phyloP scores from a whole-genome alignment of 1,140 invertebrate species.

The Dreissena polymorpha region DNA sequence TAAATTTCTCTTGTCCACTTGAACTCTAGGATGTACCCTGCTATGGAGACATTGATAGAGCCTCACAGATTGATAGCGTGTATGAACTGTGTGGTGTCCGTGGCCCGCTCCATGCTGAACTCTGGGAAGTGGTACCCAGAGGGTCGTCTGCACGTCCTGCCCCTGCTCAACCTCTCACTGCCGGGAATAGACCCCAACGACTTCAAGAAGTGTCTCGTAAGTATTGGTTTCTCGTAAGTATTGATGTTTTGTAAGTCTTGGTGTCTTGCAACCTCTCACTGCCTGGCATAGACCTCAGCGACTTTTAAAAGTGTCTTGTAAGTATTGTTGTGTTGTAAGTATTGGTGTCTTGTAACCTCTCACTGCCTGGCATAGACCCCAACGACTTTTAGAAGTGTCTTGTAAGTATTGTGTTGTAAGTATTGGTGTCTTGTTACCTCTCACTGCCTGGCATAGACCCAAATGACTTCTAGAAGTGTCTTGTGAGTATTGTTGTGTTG shows the following conservation, averaged over 20 bases:
- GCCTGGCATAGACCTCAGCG: conserved; percentile 95
- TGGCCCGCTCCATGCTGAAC: conserved; percentile 84
- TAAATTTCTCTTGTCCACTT: too few species aligned
- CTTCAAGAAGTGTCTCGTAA: conserved; percentile 88
- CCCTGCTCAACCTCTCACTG: conserved; percentile 88
- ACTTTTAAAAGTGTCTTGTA: conserved; percentile 90
- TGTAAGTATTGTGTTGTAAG: conserved; percentile 80
- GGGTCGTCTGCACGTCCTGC: conserved; percentile 90
- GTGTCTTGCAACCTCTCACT: conserved; percentile 87
- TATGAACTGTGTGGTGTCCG: conserved; percentile 88
- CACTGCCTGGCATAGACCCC: conserved; percentile 93
- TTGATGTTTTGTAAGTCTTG: too few species aligned
- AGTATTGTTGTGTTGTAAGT: too few species aligned
- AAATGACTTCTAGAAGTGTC: conserved; percentile 92
- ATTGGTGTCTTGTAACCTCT: too few species aligned
- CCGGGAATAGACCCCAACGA: conserved; percentile 97
- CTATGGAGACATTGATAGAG: conserved; percentile 92
- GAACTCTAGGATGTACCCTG: conserved; percentile 79
- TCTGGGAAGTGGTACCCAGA: conserved; percentile 84
- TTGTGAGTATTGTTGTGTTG: conserved; percentile 83
- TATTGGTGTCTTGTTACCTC: too few species aligned
- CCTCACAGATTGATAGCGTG: conserved; percentile 90
- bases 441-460: conserved; percentile 93
- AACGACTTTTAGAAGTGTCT: conserved; percentile 94
- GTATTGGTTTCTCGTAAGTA: conserved; percentile 44